phyloP scores from a whole-genome alignment of 2,113 vertebrate species.

The Nothobranchius furzeri region DNA sequence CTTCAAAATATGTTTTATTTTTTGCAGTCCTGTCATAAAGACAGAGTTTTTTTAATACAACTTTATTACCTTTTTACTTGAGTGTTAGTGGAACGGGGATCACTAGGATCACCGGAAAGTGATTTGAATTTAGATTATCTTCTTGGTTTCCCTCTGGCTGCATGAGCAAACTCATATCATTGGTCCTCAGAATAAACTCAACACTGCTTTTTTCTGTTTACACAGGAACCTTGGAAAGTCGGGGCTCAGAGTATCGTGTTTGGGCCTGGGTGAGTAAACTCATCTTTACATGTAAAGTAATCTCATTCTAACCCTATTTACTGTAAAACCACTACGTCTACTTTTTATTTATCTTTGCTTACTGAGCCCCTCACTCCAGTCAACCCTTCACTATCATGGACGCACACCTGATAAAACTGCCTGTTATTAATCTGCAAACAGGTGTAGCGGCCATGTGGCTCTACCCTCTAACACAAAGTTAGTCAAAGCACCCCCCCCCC shows the following conservation, averaged over 20 bases:
- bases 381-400: background rate
- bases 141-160: too few species aligned
- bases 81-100: too few species aligned
- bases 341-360: background rate
- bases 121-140: too few species aligned
- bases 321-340: background rate
- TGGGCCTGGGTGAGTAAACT: slow-evolving; percentile 87
- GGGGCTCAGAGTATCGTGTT: slow-evolving; percentile 91
- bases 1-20: too few species aligned
- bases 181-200: background rate
- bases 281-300: background rate
- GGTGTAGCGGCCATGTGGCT: background rate
- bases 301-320: background rate
- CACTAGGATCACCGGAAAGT: too few species aligned
- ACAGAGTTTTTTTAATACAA: too few species aligned
- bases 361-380: too few species aligned
- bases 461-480: slow-evolving; percentile 9
- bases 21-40: too few species aligned
- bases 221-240: slow-evolving; percentile 95
- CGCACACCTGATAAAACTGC: background rate
- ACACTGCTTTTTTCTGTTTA: slow-evolving; percentile 32
- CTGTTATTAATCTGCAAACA: background rate
- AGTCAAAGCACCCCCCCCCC: slow-evolving; percentile 6
- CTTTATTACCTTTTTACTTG: too few species aligned
- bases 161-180: too few species aligned